A percentile compares a stretch with the other conserved stretches of the same genome.
These are phyloP conservation scores for Pteropus rufus DNA, from an alignment of 2,797 vertebrate genomes.

Conservation along the genomic window DNA sequence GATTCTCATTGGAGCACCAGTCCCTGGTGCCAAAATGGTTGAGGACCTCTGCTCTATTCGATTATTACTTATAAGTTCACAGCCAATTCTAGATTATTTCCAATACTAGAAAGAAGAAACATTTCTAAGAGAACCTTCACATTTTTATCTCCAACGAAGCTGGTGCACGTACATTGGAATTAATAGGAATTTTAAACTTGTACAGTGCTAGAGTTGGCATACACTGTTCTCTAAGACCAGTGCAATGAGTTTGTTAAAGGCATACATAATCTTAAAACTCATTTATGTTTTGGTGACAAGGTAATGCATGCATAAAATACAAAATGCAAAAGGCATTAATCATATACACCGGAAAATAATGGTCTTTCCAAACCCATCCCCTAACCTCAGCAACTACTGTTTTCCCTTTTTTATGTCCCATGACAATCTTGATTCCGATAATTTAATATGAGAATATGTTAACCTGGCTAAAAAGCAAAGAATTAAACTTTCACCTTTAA, in stretches of 20 bases:
- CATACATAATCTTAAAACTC: background rate
- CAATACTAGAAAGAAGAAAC: background rate
- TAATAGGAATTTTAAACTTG: background rate
- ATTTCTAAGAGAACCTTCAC: background rate
- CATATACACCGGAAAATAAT: background rate
- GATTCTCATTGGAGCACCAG: too few relatives aligned
- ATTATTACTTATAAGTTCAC: conserved; percentile 12
- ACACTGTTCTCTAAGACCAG: background rate
- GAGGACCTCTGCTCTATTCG: background rate
- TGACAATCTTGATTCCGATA: background rate
- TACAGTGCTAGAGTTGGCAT: background rate
- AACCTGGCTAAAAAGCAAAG: background rate
- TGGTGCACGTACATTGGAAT: background rate
- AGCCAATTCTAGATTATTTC: background rate
- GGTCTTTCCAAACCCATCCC: rapidly evolving
- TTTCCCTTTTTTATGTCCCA: background rate
- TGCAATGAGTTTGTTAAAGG: background rate
- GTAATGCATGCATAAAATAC: background rate
- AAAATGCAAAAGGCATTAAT: background rate
- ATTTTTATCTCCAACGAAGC: background rate
- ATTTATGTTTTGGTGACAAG: background rate
- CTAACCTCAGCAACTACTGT: background rate
- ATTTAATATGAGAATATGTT: background rate
- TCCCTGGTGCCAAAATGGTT: too few relatives aligned
- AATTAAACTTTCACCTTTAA: background rate